Base-by-base conservation (phyloP, 2,113 vertebrate genomes). In the Lophotis ruficrista region DNA sequence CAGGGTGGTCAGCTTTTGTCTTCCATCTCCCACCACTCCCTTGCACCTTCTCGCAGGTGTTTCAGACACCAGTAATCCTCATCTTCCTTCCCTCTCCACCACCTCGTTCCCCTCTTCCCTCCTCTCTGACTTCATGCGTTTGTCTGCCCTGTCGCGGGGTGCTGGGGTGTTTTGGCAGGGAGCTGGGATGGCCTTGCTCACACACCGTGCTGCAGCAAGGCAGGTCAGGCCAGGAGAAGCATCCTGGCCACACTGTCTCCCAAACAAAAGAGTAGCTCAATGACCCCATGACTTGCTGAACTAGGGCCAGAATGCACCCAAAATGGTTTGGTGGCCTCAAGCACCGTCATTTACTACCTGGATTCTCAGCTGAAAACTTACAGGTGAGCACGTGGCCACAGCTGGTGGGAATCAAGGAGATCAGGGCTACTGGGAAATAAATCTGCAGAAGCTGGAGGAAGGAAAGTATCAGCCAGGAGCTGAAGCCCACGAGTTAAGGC, bases 311-410 rank as follows among this genome's bases (percentile, higher is more conserved):
- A 66, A 45, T 5, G 37, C 10, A 41, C 35, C 75, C 57, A 24
- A 6, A 70, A 86, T 6, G 28, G 8, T 64, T 54, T 6, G 2
- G 48, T 50, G 51, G 53, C 12, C 48, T 87, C 61, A 58, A 47
- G 53, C 24, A 53, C 18, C 27, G 62, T 50, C 0, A 66, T 50
- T 66, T 66, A 7, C 30, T 28, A 0, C 28, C 25, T 50, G 11
- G 12, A 9, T 69, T 48, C 51, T 78, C 65, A 78, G 30, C 17
- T 65, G 65, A 73, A 84, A 51, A 30, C 45, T 51, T 37, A 57
- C 14, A 38, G 51, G 4, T 37, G 72, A 84, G 18, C 35, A 23
- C 0, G 4, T 45, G 69, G 54, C 64, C 57, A n/a, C 0, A 0
- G 2, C 9, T 50, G 53, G 37, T 53, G 56, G 77, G 72, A 80